Percentiles rank a stretch among this genome's conserved stretches.
phyloP scores from a whole-genome alignment of 2,797 vertebrate species.

The Mallotus villosus region DNA sequence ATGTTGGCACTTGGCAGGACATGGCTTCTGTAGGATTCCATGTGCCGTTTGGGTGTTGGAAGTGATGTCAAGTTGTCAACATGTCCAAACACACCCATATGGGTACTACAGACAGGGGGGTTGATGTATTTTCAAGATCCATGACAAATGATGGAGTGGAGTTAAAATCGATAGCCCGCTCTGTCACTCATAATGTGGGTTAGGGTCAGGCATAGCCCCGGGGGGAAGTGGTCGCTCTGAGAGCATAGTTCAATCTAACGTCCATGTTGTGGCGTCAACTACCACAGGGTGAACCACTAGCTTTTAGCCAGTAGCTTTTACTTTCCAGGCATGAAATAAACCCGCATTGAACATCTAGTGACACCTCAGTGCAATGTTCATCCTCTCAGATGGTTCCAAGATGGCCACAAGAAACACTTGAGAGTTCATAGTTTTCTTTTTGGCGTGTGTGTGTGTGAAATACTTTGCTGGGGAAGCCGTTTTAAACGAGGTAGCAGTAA shows the following conservation, averaged over 20 bases:
- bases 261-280: too few species aligned
- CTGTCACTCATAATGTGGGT: constrained; percentile 13
- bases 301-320: neutral
- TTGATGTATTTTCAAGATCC: neutral
- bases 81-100: neutral
- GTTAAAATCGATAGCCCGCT: neutral
- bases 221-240: neutral
- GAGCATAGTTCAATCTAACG: too few species aligned
- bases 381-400: constrained; percentile 26
- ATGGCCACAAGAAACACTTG: constrained; percentile 17
- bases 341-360: constrained; percentile 31
- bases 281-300: neutral
- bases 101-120: too few species aligned
- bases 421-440: neutral
- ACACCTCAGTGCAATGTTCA: constrained; percentile 15
- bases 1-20: too few species aligned
- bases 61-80: neutral
- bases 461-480: neutral
- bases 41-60: neutral
- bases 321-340: constrained; percentile 19
- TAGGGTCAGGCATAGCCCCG: neutral
- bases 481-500: neutral
- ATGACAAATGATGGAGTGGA: neutral
- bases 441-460: neutral
- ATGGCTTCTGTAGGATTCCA: too few species aligned